Conservation (phyloP, 2,888 invertebrate species). For the Flabesymbios commensalis region DNA sequence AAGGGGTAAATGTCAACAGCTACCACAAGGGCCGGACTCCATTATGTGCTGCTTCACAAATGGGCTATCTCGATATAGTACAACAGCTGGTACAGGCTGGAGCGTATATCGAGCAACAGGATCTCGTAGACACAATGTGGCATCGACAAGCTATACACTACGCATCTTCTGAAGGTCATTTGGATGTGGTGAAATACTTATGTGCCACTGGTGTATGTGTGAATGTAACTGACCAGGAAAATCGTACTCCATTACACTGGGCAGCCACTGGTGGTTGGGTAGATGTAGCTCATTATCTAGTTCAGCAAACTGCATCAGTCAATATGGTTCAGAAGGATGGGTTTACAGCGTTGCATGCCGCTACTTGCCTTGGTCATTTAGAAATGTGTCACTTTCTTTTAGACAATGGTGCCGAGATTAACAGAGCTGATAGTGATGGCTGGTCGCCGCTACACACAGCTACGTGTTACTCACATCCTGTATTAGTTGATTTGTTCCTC, state of each 20-base stretch:
- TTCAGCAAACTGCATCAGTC: slow-evolving; percentile 41
- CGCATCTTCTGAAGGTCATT: slow-evolving; percentile 46
- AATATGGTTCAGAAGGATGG: slow-evolving; percentile 49
- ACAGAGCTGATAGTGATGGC: slow-evolving; percentile 44
- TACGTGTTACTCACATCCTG: slow-evolving; percentile 45
- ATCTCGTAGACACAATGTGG: slow-evolving; percentile 43
- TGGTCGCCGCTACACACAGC: slow-evolving; percentile 52
- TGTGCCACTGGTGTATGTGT: slow-evolving; percentile 43
- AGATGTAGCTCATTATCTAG: slow-evolving; percentile 39
- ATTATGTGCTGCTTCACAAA: slow-evolving; percentile 19
- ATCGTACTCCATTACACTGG: slow-evolving; percentile 51
- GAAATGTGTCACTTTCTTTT: slow-evolving; percentile 42
- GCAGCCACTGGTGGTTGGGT: slow-evolving; percentile 43
- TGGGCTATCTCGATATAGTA: slow-evolving; percentile 15
- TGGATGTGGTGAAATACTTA: slow-evolving; percentile 39
- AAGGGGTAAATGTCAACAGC: no score
- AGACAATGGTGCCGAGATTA: slow-evolving; percentile 42
- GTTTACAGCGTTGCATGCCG: slow-evolving; percentile 51
- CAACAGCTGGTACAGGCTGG: slow-evolving; percentile 16
- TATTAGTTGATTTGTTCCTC: slow-evolving; percentile 40
- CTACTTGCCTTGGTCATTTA: slow-evolving; percentile 47
- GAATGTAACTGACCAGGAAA: slow-evolving; percentile 43
- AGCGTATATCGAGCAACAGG: slow-evolving; percentile 33
- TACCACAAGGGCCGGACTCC: no score
- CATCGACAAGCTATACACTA: slow-evolving; percentile 47